Percentiles rank a stretch among this genome's conserved stretches.
Evolutionary conservation across 2,888 invertebrate species (phyloP).

Genomic region (Macrosiphum euphorbiae): DNA sequence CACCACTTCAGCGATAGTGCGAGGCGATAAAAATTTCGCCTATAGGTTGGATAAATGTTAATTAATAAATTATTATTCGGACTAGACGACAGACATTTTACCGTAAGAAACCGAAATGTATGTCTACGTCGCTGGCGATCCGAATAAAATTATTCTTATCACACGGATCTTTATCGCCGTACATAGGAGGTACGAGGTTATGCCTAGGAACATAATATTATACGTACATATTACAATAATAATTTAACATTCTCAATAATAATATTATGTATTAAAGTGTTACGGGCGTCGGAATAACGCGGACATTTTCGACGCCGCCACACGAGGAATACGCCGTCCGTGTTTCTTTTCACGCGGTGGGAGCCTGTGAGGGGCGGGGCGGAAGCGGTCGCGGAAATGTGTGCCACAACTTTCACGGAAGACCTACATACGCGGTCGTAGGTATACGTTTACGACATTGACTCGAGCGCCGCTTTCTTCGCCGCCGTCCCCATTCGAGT

Average conservation of each 20-base stretch:
- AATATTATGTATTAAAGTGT: too few species aligned
- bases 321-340: too few species aligned
- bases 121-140: not conserved
- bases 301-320: not conserved
- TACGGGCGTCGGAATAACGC: too few species aligned
- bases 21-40: not conserved
- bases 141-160: too few species aligned
- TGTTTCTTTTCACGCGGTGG: not conserved
- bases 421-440: constrained; percentile 54
- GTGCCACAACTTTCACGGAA: constrained; percentile 61
- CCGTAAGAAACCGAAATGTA: not conserved
- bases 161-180: not conserved
- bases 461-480: constrained; percentile 50
- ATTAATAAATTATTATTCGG: too few species aligned
- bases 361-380: not conserved
- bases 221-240: not conserved
- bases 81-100: not conserved
- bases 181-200: too few species aligned
- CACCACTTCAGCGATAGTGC: not conserved
- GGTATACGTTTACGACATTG: not conserved
- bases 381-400: constrained; percentile 58
- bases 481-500: constrained; percentile 56
- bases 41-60: too few species aligned
- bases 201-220: too few species aligned
- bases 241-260: too few species aligned